Percentiles rank a stretch among this genome's conserved stretches.
phyloP scores from a whole-genome alignment of 2,888 invertebrate species.

The Linnaemya vulpina region DNA sequence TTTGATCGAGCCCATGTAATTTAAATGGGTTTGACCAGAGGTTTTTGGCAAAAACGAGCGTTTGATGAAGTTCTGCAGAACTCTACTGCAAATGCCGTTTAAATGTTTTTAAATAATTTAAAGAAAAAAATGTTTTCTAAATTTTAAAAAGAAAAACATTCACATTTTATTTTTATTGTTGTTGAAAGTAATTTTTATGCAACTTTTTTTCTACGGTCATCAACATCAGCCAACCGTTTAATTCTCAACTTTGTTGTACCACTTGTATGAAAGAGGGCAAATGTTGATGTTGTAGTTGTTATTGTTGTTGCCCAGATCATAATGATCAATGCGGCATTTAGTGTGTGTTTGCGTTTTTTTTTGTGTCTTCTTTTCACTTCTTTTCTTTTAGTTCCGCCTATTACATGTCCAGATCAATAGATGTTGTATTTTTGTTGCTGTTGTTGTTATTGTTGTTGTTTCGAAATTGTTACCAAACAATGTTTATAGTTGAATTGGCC shows the following conservation, averaged over 20 bases:
- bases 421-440: conserved; percentile 20
- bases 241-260: conserved; percentile 38
- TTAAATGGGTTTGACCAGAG: too few species aligned
- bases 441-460: not conserved
- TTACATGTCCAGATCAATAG: conserved; percentile 63
- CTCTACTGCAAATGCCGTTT: too few species aligned
- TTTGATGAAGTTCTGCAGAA: too few species aligned
- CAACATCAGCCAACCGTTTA: conserved; percentile 43
- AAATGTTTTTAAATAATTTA: not conserved
- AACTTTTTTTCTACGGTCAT: conserved; percentile 17
- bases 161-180: conserved; percentile 13
- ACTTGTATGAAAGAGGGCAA: conserved; percentile 3
- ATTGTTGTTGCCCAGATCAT: conserved; percentile 14
- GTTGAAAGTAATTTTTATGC: conserved; percentile 25
- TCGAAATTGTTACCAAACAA: conserved; percentile 37
- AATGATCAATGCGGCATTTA: conserved; percentile 46
- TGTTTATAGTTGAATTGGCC: conserved; percentile 52
- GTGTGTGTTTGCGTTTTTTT: conserved; percentile 9
- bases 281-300: not conserved
- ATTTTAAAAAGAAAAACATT: not conserved
- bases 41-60: too few species aligned
- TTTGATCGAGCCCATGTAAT: too few species aligned
- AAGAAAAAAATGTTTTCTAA: not conserved
- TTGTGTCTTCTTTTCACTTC: conserved; percentile 3
- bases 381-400: conserved; percentile 67